These are phyloP conservation scores for Notarius quadriscutis DNA, from an alignment of 2,113 vertebrate species.

Conservation along the genomic window DNA sequence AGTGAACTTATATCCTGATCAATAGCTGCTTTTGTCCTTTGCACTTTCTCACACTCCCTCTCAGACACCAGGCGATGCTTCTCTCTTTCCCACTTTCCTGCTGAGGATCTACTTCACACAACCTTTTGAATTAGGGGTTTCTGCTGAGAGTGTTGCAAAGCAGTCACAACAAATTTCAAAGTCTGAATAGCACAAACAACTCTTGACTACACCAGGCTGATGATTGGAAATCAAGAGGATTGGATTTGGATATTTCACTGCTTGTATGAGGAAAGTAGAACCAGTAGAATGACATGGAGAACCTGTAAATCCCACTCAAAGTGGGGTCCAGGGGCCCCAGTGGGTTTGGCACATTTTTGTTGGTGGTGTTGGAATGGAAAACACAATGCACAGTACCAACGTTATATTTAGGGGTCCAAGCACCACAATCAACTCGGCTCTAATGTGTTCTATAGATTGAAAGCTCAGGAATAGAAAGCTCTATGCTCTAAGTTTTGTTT, in stretches of 20 bases:
- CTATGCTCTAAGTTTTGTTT: background rate
- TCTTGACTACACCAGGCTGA: background rate
- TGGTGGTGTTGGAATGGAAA: background rate
- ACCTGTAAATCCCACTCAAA: background rate
- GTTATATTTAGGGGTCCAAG: background rate
- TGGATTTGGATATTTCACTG: background rate
- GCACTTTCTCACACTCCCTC: constrained; percentile 29
- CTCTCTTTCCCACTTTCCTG: constrained; percentile 8
- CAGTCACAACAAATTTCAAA: background rate
- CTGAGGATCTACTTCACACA: constrained; percentile 5
- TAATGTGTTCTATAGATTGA: background rate
- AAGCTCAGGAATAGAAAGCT: background rate
- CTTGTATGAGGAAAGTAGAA: background rate
- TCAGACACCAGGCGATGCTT: background rate
- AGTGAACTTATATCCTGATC: background rate
- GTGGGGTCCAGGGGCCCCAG: background rate
- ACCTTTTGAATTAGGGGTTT: background rate
- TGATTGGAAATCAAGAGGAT: background rate
- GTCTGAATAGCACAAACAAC: background rate
- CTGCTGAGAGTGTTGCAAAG: constrained; percentile 1
- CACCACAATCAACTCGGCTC: background rate
- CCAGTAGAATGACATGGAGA: background rate
- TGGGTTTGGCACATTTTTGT: background rate
- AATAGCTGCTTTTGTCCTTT: constrained; percentile 7
- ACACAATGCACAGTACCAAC: background rate